phyloP scores from a whole-genome alignment of 2,888 invertebrate species.

The Aradus depressus region DNA sequence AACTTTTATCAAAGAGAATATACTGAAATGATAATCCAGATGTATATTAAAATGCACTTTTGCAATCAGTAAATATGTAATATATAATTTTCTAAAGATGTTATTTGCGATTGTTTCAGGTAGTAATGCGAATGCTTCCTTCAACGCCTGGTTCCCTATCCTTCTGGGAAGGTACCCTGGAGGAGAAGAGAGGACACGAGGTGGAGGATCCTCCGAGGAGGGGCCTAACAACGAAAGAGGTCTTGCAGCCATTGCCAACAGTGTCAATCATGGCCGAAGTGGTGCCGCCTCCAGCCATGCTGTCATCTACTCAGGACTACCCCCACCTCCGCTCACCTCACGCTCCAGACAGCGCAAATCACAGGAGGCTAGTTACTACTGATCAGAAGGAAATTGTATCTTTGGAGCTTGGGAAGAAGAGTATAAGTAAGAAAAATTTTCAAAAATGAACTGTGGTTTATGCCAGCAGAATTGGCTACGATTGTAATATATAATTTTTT shows the following conservation, averaged over 20 bases:
- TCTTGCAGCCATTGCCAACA: conserved; percentile 59
- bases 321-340: conserved; percentile 31
- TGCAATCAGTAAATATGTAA: too few species aligned
- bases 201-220: conserved; percentile 27
- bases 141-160: conserved; percentile 34
- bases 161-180: conserved; percentile 31
- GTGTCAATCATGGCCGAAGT: conserved; percentile 57
- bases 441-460: too few species aligned
- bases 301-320: conserved; percentile 54
- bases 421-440: too few species aligned
- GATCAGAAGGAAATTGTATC: too few species aligned
- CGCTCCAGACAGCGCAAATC: too few species aligned
- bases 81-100: too few species aligned
- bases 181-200: conserved; percentile 3
- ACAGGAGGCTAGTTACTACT: too few species aligned
- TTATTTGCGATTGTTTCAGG: too few species aligned
- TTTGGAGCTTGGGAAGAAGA: too few species aligned
- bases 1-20: neutral
- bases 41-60: neutral
- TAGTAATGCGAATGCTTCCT: conserved; percentile 30
- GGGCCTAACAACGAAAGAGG: conserved; percentile 21
- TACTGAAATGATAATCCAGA: too few species aligned
- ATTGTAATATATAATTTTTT: too few species aligned
- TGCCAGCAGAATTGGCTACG: too few species aligned
- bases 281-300: conserved; percentile 63